These are phyloP conservation scores for Heliornis fulica DNA, from an alignment of 2,113 vertebrate species.

Conservation along the genomic window DNA sequence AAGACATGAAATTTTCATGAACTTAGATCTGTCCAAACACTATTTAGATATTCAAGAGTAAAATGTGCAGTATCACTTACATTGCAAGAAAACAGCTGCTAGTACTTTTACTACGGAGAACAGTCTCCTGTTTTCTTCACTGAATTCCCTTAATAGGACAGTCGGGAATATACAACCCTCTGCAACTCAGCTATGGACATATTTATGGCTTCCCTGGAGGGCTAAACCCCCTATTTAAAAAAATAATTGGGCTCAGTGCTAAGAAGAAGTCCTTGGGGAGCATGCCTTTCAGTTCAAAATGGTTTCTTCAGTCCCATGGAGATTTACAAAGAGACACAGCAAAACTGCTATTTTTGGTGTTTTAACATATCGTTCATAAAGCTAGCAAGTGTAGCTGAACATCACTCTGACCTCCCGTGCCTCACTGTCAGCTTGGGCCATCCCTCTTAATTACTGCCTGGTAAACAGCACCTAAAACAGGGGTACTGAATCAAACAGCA, in stretches of 20 bases:
- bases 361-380: background rate
- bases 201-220: background rate
- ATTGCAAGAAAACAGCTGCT: background rate
- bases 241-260: background rate
- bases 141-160: background rate
- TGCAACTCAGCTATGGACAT: background rate
- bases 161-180: background rate
- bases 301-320: background rate
- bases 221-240: background rate
- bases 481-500: background rate
- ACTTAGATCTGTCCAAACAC: background rate
- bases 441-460: background rate
- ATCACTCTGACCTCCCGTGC: background rate
- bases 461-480: background rate
- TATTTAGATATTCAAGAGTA: background rate
- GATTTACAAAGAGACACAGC: background rate
- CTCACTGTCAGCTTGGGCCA: background rate
- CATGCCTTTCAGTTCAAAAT: background rate
- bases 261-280: background rate
- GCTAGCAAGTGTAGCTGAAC: rapidly evolving
- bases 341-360: background rate
- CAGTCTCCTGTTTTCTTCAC: background rate
- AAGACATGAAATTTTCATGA: background rate
- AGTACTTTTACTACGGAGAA: background rate
- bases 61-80: background rate